These are phyloP conservation scores for Ceuthmochares aereus DNA, from an alignment of 2,113 vertebrate genomes.

Conservation along the genomic window DNA sequence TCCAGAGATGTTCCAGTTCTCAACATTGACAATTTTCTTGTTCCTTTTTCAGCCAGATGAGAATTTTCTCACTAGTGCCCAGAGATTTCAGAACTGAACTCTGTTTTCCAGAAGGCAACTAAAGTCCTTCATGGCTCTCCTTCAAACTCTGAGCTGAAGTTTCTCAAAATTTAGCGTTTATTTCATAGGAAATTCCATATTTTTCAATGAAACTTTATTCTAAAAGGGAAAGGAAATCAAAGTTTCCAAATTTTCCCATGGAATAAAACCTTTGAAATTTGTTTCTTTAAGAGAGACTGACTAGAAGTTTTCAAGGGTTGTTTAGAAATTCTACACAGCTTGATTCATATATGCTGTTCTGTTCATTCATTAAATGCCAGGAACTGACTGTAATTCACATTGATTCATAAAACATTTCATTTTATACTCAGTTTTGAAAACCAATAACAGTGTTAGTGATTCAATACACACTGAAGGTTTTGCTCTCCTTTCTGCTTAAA, in stretches of 20 bases:
- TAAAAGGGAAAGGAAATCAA: neutral
- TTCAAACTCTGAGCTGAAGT: neutral
- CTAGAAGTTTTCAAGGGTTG: neutral
- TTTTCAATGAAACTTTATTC: neutral
- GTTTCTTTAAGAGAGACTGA: neutral
- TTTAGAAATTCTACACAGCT: neutral
- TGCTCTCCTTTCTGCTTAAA: neutral
- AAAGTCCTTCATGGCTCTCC: neutral
- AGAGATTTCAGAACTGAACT: neutral
- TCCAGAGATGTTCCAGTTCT: neutral
- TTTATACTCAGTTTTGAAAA: neutral
- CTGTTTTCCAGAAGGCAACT: neutral
- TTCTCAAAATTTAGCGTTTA: neutral
- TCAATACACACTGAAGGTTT: neutral
- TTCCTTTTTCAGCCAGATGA: neutral
- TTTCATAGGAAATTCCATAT: neutral
- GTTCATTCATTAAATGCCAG: neutral
- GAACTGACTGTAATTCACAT: neutral
- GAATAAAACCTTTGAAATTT: neutral
- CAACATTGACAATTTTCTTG: neutral
- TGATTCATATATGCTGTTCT: neutral
- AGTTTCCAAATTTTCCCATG: neutral
- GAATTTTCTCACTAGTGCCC: neutral
- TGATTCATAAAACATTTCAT: neutral
- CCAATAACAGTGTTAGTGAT: neutral